Evolutionary conservation across 1,140 invertebrate species (phyloP).

Genomic region (Drosophila grimshawi): DNA sequence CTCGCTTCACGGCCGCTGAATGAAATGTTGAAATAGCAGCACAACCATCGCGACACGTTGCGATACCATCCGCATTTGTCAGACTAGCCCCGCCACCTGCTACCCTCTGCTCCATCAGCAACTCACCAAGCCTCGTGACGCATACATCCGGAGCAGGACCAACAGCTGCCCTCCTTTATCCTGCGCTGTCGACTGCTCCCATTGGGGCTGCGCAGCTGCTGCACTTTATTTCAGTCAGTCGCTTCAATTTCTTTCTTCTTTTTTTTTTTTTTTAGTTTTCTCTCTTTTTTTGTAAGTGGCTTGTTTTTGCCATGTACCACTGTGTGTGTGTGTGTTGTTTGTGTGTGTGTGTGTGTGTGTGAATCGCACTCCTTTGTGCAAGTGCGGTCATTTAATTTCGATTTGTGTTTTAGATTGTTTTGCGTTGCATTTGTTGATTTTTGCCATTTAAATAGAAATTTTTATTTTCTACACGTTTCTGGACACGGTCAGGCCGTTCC

Average conservation of each 20-base stretch:
- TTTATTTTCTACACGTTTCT: slow-evolving; percentile 81
- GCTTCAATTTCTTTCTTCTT: slow-evolving; percentile 34
- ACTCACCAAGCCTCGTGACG: neutral
- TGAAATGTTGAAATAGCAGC: slow-evolving; percentile 73
- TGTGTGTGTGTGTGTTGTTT: slow-evolving; percentile 42
- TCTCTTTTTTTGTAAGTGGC: slow-evolving; percentile 56
- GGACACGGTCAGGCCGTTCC: slow-evolving; percentile 45
- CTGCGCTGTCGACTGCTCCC: slow-evolving; percentile 20
- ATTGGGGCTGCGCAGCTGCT: slow-evolving; percentile 72
- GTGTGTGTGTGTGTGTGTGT: slow-evolving; percentile 45
- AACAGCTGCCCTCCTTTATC: slow-evolving; percentile 24
- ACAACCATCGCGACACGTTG: slow-evolving; percentile 32
- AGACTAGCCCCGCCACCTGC: slow-evolving; percentile 15
- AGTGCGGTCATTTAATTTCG: slow-evolving; percentile 84
- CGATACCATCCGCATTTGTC: slow-evolving; percentile 42
- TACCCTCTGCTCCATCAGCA: neutral
- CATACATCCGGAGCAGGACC: slow-evolving; percentile 7
- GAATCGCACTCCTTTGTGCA: slow-evolving; percentile 75
- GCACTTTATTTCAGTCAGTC: slow-evolving; percentile 80
- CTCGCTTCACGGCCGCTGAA: slow-evolving; percentile 54
- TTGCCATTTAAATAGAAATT: slow-evolving; percentile 83
- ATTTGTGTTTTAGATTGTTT: slow-evolving; percentile 84
- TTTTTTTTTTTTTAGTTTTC: slow-evolving; percentile 32
- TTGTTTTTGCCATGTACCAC: slow-evolving; percentile 76
- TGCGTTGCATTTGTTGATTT: slow-evolving; percentile 83